Percentiles rank a stretch among this genome's conserved stretches.
These are phyloP conservation scores for Meloidogyne floridensis DNA, from an alignment of 1,140 invertebrate genomes.

Conservation along the genomic window DNA sequence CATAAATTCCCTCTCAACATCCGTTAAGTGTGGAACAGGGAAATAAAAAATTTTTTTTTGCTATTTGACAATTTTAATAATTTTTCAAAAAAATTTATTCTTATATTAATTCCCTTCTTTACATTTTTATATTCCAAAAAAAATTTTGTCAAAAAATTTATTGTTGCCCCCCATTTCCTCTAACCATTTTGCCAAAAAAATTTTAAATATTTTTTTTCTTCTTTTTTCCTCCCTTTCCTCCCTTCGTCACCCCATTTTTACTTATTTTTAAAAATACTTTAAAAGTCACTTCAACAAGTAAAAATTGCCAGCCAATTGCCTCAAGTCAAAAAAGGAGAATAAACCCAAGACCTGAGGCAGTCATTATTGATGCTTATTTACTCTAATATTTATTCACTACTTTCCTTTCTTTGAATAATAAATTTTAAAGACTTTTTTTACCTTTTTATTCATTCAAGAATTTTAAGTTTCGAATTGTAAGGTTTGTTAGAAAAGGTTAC, in stretches of 20 bases:
- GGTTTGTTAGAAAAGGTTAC: too few species aligned
- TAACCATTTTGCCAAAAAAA: too few species aligned
- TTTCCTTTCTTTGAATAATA: too few species aligned
- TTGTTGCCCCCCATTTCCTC: too few species aligned
- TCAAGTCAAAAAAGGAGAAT: too few species aligned
- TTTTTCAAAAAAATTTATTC: neutral
- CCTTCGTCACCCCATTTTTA: neutral
- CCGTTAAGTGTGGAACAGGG: neutral
- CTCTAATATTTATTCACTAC: too few species aligned
- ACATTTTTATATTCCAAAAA: neutral
- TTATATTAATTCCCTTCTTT: neutral
- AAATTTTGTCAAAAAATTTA: neutral
- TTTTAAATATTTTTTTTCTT: too few species aligned
- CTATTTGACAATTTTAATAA: neutral
- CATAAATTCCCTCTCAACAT: neutral
- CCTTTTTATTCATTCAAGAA: too few species aligned
- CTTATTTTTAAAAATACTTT: neutral
- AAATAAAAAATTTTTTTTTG: neutral
- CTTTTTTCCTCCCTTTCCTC: neutral
- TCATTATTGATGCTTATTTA: too few species aligned
- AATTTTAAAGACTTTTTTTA: too few species aligned
- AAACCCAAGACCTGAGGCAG: too few species aligned
- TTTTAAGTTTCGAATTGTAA: too few species aligned
- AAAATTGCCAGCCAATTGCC: neutral
- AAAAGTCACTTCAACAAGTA: slow-evolving; percentile 2